phyloP scores from a whole-genome alignment of 1,140 invertebrate genomes.

The Cepaea nemoralis region DNA sequence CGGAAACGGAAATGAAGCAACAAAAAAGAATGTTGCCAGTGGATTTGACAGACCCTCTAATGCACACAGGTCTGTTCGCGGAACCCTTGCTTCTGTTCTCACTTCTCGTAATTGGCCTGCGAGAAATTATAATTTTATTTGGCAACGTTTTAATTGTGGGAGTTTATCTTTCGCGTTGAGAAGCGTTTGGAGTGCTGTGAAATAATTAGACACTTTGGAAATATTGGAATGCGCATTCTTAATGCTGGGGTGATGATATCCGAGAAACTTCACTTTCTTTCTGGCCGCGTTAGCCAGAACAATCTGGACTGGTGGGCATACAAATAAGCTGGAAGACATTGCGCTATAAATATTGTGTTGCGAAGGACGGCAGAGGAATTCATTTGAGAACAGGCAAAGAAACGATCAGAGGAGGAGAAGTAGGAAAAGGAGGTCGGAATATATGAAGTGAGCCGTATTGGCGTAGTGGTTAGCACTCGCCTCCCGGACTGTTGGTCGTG shows the following conservation, averaged over 20 bases:
- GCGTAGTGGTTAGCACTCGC: too few relatives aligned
- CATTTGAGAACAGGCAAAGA: too few relatives aligned
- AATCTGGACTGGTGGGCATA: too few relatives aligned
- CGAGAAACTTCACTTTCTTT: background rate
- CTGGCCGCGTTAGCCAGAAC: too few relatives aligned
- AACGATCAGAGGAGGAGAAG: too few relatives aligned
- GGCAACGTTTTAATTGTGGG: background rate
- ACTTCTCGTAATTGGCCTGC: background rate
- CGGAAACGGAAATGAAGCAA: conserved; percentile 15
- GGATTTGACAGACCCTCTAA: background rate
- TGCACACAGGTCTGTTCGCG: background rate
- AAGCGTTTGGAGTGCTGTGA: background rate
- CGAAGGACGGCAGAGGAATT: too few relatives aligned
- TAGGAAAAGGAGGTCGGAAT: too few relatives aligned
- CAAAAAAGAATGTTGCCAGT: background rate
- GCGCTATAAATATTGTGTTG: too few relatives aligned
- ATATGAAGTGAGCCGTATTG: too few relatives aligned
- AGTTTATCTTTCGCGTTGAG: background rate
- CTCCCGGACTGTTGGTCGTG: too few relatives aligned
- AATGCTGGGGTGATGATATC: background rate
- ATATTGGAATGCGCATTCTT: background rate
- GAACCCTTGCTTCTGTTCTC: background rate
- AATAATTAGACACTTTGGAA: conserved; percentile 13
- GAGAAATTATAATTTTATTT: background rate
- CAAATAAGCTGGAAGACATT: too few relatives aligned